These are phyloP conservation scores for Grantiella picta DNA, from an alignment of 2,113 vertebrate genomes.

Conservation along the genomic window DNA sequence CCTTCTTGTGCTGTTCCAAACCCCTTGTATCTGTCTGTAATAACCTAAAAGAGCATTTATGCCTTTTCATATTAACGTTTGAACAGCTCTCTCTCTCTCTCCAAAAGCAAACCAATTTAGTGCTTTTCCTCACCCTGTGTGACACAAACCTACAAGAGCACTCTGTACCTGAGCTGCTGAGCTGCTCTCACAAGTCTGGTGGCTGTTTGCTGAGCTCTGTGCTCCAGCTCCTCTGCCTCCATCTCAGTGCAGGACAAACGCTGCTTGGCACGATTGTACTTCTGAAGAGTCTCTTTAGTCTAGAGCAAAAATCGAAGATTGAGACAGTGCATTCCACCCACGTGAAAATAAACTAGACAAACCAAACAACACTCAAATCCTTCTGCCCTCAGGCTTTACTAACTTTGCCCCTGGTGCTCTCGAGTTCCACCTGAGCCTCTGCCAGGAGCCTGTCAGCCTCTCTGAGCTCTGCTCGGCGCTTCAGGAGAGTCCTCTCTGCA, in stretches of 20 bases:
- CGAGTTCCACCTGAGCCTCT: slow-evolving; percentile 79
- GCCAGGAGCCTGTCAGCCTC: slow-evolving; percentile 81
- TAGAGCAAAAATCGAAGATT: slow-evolving; percentile 44
- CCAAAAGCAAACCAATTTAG: not conserved
- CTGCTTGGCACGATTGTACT: slow-evolving; percentile 65
- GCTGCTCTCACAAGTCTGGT: slow-evolving; percentile 73
- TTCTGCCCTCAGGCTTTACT: not conserved
- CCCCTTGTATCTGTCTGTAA: slow-evolving; percentile 70
- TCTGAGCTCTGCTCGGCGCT: slow-evolving; percentile 82
- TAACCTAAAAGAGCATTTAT: slow-evolving; percentile 62
- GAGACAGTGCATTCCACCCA: slow-evolving; percentile 3
- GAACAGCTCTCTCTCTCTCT: not conserved
- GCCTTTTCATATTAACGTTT: not conserved
- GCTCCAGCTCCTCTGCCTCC: slow-evolving; percentile 79
- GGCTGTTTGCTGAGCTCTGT: slow-evolving; percentile 73
- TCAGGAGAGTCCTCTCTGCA: slow-evolving; percentile 83
- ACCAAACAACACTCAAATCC: not conserved
- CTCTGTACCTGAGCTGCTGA: slow-evolving; percentile 78
- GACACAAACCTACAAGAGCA: not conserved
- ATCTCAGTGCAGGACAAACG: slow-evolving; percentile 63
- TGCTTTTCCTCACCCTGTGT: not conserved
- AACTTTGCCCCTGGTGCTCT: slow-evolving; percentile 75
- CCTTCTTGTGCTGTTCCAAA: slow-evolving; percentile 68
- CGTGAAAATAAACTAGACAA: not conserved
- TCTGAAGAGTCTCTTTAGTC: slow-evolving; percentile 74